Conservation (phyloP, 2,797 vertebrate genomes). For the Muscicapa comitata region DNA sequence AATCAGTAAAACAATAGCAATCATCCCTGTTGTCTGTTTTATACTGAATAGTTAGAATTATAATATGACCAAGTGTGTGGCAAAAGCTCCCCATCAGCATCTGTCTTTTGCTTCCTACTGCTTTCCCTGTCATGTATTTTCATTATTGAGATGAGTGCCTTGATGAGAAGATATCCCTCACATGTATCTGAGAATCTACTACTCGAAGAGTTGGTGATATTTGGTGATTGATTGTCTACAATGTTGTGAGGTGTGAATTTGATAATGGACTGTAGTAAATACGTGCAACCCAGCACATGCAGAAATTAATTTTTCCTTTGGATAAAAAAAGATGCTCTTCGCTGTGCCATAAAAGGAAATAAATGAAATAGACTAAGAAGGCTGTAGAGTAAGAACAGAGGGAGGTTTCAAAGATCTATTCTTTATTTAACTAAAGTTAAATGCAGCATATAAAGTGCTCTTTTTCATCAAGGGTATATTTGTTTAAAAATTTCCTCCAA, state of each 20-base stretch:
- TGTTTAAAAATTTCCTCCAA: background rate
- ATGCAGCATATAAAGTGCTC: background rate
- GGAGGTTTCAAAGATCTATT: background rate
- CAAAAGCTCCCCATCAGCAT: constrained; percentile 59
- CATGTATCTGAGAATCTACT: background rate
- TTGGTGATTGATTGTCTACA: background rate
- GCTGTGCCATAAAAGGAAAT: constrained; percentile 36
- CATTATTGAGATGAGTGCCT: constrained; percentile 46
- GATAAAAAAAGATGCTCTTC: constrained; percentile 10
- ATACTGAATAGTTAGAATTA: constrained; percentile 71
- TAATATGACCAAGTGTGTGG: constrained; percentile 55
- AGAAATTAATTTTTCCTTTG: constrained; percentile 28
- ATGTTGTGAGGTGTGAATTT: constrained; percentile 32
- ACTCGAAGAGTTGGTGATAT: constrained; percentile 37
- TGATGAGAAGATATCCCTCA: constrained; percentile 39
- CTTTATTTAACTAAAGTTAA: background rate
- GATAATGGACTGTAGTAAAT: constrained; percentile 17
- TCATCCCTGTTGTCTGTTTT: constrained; percentile 69
- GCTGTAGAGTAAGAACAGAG: background rate
- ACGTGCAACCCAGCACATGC: background rate
- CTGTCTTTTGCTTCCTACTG: constrained; percentile 59
- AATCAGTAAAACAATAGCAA: constrained; percentile 82
- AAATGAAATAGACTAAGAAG: background rate
- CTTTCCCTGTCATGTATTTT: constrained; percentile 29
- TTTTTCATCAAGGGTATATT: background rate